Base-by-base conservation (phyloP, 2,113 vertebrate species). In the Dicrurus megarhynchus region DNA sequence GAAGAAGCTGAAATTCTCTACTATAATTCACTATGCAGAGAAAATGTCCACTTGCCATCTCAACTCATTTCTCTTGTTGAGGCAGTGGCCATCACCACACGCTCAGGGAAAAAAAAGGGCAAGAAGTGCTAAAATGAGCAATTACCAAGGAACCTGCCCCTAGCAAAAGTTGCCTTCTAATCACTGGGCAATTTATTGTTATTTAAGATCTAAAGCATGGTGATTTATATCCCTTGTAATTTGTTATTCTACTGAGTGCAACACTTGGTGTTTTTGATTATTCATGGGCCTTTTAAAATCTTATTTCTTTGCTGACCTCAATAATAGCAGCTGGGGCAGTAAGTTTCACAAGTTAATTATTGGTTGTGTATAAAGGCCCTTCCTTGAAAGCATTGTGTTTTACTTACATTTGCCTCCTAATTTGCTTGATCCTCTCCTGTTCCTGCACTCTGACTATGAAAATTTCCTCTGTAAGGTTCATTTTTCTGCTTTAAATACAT, bases 201-300 rank as follows among this genome's bases (percentile, higher is more conserved):
- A 93, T 87, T 96, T 96, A 92, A 95, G 85, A 90, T 93, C 85
- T 90, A 84, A 93, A 93, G 82, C 63, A 90, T 30, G 64, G 76
- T 88, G 92, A 95, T 94, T 96, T 97, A 94, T 78, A 75, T 63
- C 35, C 82, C 63, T 71, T 63, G 63, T 84, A 96, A 93, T 97
- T 97, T 93, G 85, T 94, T 96, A 84, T 90, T 94, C 87, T 87
- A 76, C 67, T 55, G 46, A 92, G 75, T n/a, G 44, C 64, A 86
- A 32, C 0, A 7, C n/a, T 90, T 55, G 50, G 67, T 95, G 78
- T 80, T 95, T 93, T 94, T 69, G 93, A 95, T 95, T 94, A 96
- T 96, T 96, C 95, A 96, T 96, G 74, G 84, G 33, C 82, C 82
- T 88, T 96, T 95, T 78, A 1, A 92, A 96, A 94, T 67, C 63